phyloP scores from a whole-genome alignment of 2,888 invertebrate genomes.

The Cheiracanthium punctorium region DNA sequence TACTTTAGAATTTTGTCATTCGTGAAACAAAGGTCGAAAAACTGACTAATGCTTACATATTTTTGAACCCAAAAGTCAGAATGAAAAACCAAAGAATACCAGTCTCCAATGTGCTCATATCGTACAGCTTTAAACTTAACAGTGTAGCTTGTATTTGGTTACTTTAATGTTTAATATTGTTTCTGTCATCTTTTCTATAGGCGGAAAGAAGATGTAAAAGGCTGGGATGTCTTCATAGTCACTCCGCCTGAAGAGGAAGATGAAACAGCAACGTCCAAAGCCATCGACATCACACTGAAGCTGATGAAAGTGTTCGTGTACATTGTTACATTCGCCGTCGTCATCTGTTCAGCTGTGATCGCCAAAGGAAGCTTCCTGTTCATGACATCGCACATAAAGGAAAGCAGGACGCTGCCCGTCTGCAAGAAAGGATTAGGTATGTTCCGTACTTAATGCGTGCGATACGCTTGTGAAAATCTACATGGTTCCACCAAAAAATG shows the following conservation, averaged over 20 bases:
- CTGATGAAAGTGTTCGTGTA: slow-evolving; percentile 70
- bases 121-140: too few relatives aligned
- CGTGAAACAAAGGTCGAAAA: too few relatives aligned
- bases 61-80: too few relatives aligned
- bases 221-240: slow-evolving; percentile 71
- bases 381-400: slow-evolving; percentile 91
- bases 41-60: too few relatives aligned
- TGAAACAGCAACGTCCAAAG: slow-evolving; percentile 68
- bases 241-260: slow-evolving; percentile 70
- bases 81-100: too few relatives aligned
- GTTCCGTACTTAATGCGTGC: too few relatives aligned
- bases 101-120: too few relatives aligned
- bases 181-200: not conserved
- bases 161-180: too few relatives aligned
- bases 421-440: slow-evolving; percentile 63
- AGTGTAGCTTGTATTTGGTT: too few relatives aligned
- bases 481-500: too few relatives aligned
- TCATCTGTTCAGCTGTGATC: slow-evolving; percentile 60
- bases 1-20: too few relatives aligned
- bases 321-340: slow-evolving; percentile 63
- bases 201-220: slow-evolving; percentile 63
- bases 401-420: slow-evolving; percentile 79
- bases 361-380: slow-evolving; percentile 81
- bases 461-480: too few relatives aligned
- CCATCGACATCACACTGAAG: slow-evolving; percentile 68